Conservation (phyloP, 1,140 invertebrate genomes). For the Steinernema feltiae region DNA sequence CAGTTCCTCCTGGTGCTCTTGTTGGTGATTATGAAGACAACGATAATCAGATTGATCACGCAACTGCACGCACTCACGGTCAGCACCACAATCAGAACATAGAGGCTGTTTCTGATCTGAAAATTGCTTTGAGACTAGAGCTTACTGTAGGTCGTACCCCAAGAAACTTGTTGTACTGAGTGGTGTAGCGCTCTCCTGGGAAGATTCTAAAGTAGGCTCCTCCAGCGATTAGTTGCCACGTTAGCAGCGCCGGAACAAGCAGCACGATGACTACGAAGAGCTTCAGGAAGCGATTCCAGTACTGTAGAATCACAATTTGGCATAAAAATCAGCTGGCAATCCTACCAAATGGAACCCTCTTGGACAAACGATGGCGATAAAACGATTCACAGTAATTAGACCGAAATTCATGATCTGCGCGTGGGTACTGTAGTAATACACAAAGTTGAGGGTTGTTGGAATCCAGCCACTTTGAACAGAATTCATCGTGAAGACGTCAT, state of each 20-base stretch:
- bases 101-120: background rate
- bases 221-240: background rate
- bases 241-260: background rate
- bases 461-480: background rate
- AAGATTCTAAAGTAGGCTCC: background rate
- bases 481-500: background rate
- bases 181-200: background rate
- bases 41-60: background rate
- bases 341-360: background rate
- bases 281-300: background rate
- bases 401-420: background rate
- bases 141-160: background rate
- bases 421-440: background rate
- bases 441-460: background rate
- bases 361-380: background rate
- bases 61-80: background rate
- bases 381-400: background rate
- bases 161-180: background rate
- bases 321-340: background rate
- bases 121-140: background rate
- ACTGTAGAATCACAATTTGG: background rate
- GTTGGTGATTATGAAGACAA: background rate
- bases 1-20: background rate
- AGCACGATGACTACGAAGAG: background rate
- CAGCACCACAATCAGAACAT: background rate